Evolutionary conservation across 1,140 invertebrate genomes (phyloP).

Genomic region (Trypoxylus dichotomus): DNA sequence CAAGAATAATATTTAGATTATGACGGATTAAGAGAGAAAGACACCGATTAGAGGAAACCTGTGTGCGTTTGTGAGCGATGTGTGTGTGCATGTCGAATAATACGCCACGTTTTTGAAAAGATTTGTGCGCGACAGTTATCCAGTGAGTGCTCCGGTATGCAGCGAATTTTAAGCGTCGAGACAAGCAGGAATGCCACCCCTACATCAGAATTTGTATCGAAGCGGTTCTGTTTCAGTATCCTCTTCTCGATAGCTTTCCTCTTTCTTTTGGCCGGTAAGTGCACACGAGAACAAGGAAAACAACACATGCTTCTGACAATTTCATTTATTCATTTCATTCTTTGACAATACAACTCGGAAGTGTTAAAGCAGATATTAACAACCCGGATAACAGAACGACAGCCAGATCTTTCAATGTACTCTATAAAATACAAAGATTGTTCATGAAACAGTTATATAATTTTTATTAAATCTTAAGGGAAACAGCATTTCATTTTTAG

Average conservation of each 20-base stretch:
- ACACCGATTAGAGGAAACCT: neutral
- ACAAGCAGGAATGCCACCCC: constrained; percentile 31
- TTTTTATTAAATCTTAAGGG: too few relatives aligned
- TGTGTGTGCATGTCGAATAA: neutral
- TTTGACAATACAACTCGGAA: too few relatives aligned
- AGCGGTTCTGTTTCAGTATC: constrained; percentile 32
- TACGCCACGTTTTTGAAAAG: neutral
- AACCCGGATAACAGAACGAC: too few relatives aligned
- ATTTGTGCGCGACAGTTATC: neutral
- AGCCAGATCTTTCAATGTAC: too few relatives aligned
- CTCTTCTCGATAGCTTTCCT: constrained; percentile 31
- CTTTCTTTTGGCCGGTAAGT: constrained; percentile 29
- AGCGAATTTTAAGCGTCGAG: constrained; percentile 37
- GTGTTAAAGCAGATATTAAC: too few relatives aligned
- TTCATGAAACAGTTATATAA: too few relatives aligned
- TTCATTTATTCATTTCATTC: too few relatives aligned
- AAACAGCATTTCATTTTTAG: too few relatives aligned
- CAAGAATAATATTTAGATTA: constrained; percentile 21
- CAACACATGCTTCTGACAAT: too few relatives aligned
- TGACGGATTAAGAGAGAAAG: neutral
- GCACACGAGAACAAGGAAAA: too few relatives aligned
- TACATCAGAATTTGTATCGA: constrained; percentile 17
- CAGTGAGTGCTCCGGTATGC: constrained; percentile 30
- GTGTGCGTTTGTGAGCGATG: neutral
- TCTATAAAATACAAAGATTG: too few relatives aligned